These are phyloP conservation scores for Dissostichus mawsoni DNA, from an alignment of 2,113 vertebrate species.

Conservation along the genomic window DNA sequence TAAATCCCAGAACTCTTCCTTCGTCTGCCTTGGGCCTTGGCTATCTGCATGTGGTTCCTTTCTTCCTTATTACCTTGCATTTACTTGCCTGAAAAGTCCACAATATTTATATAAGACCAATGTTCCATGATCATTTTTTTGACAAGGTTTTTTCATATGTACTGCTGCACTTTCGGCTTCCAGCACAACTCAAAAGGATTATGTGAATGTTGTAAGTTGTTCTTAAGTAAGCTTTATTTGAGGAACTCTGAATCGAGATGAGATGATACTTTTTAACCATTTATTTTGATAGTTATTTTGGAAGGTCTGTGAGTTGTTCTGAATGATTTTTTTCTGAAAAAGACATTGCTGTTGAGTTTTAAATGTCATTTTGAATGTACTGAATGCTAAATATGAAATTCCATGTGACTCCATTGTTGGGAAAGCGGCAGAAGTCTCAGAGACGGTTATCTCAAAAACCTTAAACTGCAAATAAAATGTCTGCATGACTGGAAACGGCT, in stretches of 20 bases:
- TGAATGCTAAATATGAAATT: slow-evolving; percentile 18
- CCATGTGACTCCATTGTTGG: neutral
- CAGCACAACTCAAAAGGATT: neutral
- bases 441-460: slow-evolving; percentile 28
- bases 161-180: neutral
- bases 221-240: slow-evolving; percentile 15
- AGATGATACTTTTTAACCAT: neutral
- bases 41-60: too few relatives aligned
- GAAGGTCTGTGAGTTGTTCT: neutral
- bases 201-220: neutral
- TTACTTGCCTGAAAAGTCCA: too few relatives aligned
- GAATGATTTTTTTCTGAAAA: slow-evolving; percentile 11
- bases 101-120: too few relatives aligned
- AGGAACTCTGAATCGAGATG: neutral
- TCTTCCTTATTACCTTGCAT: too few relatives aligned
- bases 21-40: too few relatives aligned
- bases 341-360: slow-evolving; percentile 18
- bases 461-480: slow-evolving; percentile 39
- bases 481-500: slow-evolving; percentile 10
- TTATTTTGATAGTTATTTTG: slow-evolving; percentile 1
- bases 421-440: slow-evolving; percentile 18
- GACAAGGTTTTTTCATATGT: neutral
- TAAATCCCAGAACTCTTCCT: too few relatives aligned
- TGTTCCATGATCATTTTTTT: neutral
- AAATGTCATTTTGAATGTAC: slow-evolving; percentile 26